Base-by-base conservation (phyloP, 2,888 invertebrate genomes). In the Nomada ruficornis region DNA sequence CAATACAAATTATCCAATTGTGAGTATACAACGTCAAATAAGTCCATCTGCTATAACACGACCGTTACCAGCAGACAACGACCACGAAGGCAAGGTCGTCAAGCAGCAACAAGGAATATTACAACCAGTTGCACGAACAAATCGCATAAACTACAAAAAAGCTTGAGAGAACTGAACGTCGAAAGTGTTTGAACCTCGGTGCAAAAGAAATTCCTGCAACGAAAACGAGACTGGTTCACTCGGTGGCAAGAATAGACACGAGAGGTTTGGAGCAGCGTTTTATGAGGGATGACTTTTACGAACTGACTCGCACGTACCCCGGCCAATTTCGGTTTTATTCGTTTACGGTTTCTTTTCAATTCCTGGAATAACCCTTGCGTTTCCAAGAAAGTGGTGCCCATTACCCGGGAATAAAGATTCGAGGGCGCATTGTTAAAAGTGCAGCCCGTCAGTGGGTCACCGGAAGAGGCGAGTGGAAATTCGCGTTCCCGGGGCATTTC, bases 331-430 rank as follows among this genome's bases (percentile, higher is more conserved):
- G 72, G 78, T 87, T 89, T 90, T 89, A 90, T 89, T 87, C 89
- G 82, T 90, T 90, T 89, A 89, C 79, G 82, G 78, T 59, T 72
- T 77, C 83, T 78, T 70, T 79, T 80, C 78, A n/a, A 80, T 84
- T 83, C 82, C 74, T 69, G 86, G 82, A 87, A 86, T 90, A 91
- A 91, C 90, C 89, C 91, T 91, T 91, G 86, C 89, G 86, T 63
- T 89, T 89, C 88, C 76, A 44, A 73, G 86, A 86, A 87, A 82
- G 82, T 63, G 82, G 76, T 63, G 70, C 73, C 83, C 77, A 83
- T 83, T 87, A 85, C 83, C 82, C 15, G 68, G 75, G 83, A 80
- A 87, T 78, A 75, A 80, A 87, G 88, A 86, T 85, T 86, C 78
- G 65, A 77, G 68, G 42, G 9, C 44, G 42, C 59, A 76, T 72